These are phyloP conservation scores for Galago senegalensis DNA, from an alignment of 2,797 vertebrate species.

Conservation along the genomic window DNA sequence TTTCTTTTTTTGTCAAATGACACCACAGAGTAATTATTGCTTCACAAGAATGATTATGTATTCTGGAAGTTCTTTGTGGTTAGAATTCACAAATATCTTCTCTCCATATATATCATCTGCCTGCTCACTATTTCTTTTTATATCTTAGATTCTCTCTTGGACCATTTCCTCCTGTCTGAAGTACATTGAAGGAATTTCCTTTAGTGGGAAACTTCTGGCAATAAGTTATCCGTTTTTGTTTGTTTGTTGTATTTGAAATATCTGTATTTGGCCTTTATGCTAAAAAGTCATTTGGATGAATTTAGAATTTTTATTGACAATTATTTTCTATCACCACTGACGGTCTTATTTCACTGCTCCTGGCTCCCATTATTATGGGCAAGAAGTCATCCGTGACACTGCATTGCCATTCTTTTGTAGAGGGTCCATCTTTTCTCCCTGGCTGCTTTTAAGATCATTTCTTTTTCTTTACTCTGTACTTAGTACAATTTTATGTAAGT, in stretches of 20 bases:
- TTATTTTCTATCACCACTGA: background rate
- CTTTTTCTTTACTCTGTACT: background rate
- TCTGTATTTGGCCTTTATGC: background rate
- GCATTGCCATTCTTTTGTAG: background rate
- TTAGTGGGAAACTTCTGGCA: background rate
- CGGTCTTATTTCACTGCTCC: background rate
- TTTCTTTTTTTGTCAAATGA: slow-evolving; percentile 2
- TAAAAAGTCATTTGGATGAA: background rate
- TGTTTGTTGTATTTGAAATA: background rate
- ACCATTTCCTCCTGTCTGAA: background rate
- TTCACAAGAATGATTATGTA: background rate
- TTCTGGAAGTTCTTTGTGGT: background rate
- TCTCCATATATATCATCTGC: background rate
- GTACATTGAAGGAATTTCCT: background rate
- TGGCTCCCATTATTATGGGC: background rate
- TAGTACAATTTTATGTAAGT: background rate
- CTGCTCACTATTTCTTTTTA: background rate
- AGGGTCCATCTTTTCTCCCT: background rate
- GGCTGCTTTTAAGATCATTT: background rate
- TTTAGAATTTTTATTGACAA: background rate
- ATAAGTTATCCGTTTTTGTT: background rate
- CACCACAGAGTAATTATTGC: background rate
- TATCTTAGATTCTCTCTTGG: background rate
- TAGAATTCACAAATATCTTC: background rate
- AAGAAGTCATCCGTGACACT: background rate